Evolutionary conservation across 2,113 vertebrate genomes (phyloP), one percentile per base, ranked within the genome.

Genomic region (Thryonomys swinderianus): DNA sequence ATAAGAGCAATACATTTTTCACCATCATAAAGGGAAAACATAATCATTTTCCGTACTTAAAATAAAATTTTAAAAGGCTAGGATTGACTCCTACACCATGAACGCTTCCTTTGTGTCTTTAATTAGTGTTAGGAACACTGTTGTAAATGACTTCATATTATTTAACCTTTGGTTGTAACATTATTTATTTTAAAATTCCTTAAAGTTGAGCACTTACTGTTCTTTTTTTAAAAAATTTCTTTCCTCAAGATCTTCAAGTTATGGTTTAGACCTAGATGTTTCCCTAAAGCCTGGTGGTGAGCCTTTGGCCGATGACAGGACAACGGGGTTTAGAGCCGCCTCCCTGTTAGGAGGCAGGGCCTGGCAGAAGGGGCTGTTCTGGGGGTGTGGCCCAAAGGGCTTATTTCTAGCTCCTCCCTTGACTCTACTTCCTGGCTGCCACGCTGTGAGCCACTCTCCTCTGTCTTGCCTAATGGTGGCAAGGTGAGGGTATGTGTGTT

Each of bases 81-180:
- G 11, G 4, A 17, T 89, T 88, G 40, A 74, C 37, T 76, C 59
- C 76, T 7, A 51, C 48, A 71, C 2, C 37, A 45, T 71, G 30
- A 86, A 2, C 3, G 7, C 73, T 45, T 76, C 42, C 40, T 37
- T 51, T 23, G 5, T 40, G 7, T 80, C 62, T 93, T 84, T 85
- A 74, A 80, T 55, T 78, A 79, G 80, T 85, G 40, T 48, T 88
- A 66, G 32, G 76, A 93, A 86, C 0, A 69, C 8, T 20, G 18
- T 85, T 88, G 90, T 5, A 92, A 85, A 84, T 80, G n/a, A 55
- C 27, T 88, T 94, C 40, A 4, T 61, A 37, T 73, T 53, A 81
- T 34, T 91, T 88, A 62, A 66, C 21, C 53, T 91, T 83, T 20
- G 32, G 11, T 55, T 53, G 14, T 69, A 42, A 69, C 34, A 12